A percentile compares a stretch with the other conserved stretches of the same genome.
These are phyloP conservation scores for Dysdera silvatica DNA, from an alignment of 1,140 invertebrate genomes.

Conservation along the genomic window DNA sequence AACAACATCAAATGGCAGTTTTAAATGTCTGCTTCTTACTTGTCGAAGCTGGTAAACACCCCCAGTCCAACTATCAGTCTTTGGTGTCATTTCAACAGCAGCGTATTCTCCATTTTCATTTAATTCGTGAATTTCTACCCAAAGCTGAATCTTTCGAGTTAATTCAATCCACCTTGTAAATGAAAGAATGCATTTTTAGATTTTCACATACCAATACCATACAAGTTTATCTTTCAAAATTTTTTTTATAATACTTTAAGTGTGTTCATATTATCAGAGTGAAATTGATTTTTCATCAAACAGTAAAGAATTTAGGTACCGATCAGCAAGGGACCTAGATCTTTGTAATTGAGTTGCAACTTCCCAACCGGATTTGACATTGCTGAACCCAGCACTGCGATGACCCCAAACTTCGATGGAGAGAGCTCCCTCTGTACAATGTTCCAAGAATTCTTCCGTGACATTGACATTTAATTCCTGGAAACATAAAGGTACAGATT, in stretches of 20 bases:
- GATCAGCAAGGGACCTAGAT: conserved; percentile 76
- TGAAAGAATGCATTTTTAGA: no score
- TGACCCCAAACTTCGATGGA: conserved; percentile 98
- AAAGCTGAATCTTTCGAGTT: conserved; percentile 86
- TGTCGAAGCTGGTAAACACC: conserved; percentile 94
- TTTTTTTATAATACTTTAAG: no score
- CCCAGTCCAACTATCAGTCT: conserved; percentile 60
- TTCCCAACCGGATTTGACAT: conserved; percentile 66
- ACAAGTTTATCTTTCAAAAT: no score
- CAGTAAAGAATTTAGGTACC: no score
- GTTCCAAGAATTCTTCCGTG: conserved; percentile 94
- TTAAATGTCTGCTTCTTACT: no score
- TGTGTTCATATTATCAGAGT: neutral
- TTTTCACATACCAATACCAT: no score
- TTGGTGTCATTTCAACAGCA: conserved; percentile 73
- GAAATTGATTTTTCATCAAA: no score
- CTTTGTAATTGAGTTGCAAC: conserved; percentile 70
- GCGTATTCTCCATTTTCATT: conserved; percentile 79
- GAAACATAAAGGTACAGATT: no score
- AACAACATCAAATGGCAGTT: no score
- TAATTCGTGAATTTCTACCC: conserved; percentile 80
- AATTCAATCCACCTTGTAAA: conserved; percentile 64
- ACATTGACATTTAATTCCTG: conserved; percentile 79
- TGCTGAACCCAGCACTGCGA: conserved; percentile 71
- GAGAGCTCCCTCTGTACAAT: conserved; percentile 88